Percentiles rank a stretch among this genome's conserved stretches.
Conservation (phyloP, 2,797 vertebrate genomes). For the Poecilia picta region DNA sequence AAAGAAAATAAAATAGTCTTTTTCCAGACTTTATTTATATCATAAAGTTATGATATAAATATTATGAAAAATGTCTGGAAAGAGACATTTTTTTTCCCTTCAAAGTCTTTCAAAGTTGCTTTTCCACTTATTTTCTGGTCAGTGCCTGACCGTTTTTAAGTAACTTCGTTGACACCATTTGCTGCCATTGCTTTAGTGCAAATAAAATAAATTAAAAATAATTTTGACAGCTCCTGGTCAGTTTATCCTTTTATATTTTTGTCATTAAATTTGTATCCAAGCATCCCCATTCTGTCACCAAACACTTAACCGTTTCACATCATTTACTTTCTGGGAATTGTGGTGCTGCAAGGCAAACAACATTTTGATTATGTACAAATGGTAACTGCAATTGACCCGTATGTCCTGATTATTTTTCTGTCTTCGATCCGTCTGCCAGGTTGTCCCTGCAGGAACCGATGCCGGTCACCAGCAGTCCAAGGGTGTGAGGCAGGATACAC, state of each 20-base stretch:
- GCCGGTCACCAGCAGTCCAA: no score
- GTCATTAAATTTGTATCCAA: background rate
- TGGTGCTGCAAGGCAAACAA: background rate
- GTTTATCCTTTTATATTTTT: background rate
- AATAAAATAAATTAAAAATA: background rate
- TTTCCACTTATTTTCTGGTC: background rate
- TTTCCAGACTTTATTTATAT: no score
- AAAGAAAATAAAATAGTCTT: no score
- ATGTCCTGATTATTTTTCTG: background rate
- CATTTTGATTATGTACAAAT: background rate
- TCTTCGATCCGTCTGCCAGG: no score
- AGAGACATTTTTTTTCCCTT: background rate
- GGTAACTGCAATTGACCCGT: background rate
- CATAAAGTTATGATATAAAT: no score
- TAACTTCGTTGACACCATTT: background rate
- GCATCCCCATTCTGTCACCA: background rate
- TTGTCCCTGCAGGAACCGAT: no score
- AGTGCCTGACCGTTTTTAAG: background rate
- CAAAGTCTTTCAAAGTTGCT: background rate
- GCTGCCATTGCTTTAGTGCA: background rate
- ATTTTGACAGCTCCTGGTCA: background rate
- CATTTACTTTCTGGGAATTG: background rate
- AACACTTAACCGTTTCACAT: background rate
- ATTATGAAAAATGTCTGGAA: background rate
- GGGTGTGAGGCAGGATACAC: no score